Conservation (phyloP, 2,113 vertebrate species). For the Brachionichthys hirsutus region DNA sequence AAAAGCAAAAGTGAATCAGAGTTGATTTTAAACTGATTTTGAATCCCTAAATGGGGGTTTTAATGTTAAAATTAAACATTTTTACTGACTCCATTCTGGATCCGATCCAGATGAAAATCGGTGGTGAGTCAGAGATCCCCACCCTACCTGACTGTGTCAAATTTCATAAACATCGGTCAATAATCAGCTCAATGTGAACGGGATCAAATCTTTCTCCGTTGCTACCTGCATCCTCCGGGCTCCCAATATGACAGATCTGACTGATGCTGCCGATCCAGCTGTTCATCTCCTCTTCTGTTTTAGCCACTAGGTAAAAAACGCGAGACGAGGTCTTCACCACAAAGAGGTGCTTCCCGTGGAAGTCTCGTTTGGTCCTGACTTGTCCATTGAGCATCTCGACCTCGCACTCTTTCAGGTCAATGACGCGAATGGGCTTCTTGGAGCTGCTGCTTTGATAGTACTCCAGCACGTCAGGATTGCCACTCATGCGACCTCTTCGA, state of each 20-base stretch:
- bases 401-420: slow-evolving; percentile 93
- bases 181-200: not conserved
- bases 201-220: not conserved
- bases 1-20: too few relatives aligned
- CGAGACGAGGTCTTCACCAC: slow-evolving; percentile 90
- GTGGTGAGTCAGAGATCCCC: too few relatives aligned
- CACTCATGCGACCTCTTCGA: slow-evolving; percentile 91
- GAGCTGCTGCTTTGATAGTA: slow-evolving; percentile 92
- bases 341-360: slow-evolving; percentile 91
- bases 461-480: slow-evolving; percentile 92
- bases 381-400: slow-evolving; percentile 85
- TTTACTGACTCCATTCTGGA: too few relatives aligned
- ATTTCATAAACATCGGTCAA: too few relatives aligned
- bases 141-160: too few relatives aligned
- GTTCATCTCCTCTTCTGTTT: slow-evolving; percentile 96
- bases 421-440: slow-evolving; percentile 90
- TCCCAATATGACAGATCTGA: slow-evolving; percentile 90
- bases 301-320: slow-evolving; percentile 95
- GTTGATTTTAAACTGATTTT: too few relatives aligned
- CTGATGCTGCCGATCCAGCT: slow-evolving; percentile 91
- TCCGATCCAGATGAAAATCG: too few relatives aligned
- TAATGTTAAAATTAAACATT: too few relatives aligned
- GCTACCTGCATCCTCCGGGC: slow-evolving; percentile 85
- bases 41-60: too few relatives aligned
- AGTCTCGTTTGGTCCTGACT: slow-evolving; percentile 85